Conservation (phyloP, 2,888 invertebrate species). For the Andrena fulva region DNA sequence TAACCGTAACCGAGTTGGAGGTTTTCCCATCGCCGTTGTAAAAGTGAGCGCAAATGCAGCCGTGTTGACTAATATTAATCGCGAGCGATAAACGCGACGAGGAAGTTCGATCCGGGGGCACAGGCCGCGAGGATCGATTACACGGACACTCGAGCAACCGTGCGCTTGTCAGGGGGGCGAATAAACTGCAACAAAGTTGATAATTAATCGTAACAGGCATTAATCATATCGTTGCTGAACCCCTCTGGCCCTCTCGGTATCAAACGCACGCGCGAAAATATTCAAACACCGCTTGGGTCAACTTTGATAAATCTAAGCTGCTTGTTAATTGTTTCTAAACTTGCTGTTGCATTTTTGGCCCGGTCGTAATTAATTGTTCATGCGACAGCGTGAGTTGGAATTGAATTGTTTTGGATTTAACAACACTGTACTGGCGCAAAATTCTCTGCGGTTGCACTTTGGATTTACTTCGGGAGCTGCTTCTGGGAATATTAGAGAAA, state of each 20-base stretch:
- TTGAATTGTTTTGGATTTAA: neutral
- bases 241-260: neutral
- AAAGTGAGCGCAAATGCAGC: neutral
- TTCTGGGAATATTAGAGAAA: no score
- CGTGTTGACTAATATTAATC: slow-evolving; percentile 28
- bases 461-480: no score
- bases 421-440: no score
- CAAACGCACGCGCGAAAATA: slow-evolving; percentile 35
- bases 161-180: slow-evolving; percentile 26
- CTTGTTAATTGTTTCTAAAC: slow-evolving; percentile 52
- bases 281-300: slow-evolving; percentile 23
- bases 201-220: slow-evolving; percentile 55
- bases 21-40: neutral
- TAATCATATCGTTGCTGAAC: slow-evolving; percentile 39
- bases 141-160: neutral
- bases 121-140: slow-evolving; percentile 2
- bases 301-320: slow-evolving; percentile 41
- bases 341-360: slow-evolving; percentile 12
- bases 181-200: slow-evolving; percentile 58
- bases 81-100: slow-evolving; percentile 15
- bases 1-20: neutral
- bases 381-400: neutral
- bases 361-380: neutral
- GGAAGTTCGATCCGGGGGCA: neutral
- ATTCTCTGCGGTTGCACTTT: no score